These are phyloP conservation scores for Spilosoma lubricipeda DNA, from an alignment of 2,888 invertebrate genomes.

Conservation along the genomic window DNA sequence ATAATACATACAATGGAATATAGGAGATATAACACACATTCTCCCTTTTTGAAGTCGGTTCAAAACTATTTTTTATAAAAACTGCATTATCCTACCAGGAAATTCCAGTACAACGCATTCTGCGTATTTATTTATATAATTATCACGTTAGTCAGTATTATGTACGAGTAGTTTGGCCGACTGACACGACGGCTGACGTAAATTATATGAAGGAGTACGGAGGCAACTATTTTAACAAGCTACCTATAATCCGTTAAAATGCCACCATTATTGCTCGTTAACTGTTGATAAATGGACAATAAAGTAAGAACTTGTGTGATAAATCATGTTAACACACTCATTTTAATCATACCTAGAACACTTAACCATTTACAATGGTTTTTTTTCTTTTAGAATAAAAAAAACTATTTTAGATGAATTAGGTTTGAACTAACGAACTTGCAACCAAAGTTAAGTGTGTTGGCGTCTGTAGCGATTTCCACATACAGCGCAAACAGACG, in stretches of 20 bases:
- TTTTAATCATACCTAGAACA: conserved; percentile 16
- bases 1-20: no score
- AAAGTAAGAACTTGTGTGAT: conserved; percentile 68
- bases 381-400: not conserved
- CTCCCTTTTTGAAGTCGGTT: no score
- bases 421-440: not conserved
- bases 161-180: not conserved
- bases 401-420: not conserved
- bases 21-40: no score
- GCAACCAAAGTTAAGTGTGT: no score
- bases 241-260: conserved; percentile 65
- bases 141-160: not conserved
- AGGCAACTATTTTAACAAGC: conserved; percentile 72
- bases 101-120: not conserved
- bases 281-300: conserved; percentile 79
- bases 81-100: not conserved
- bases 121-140: not conserved
- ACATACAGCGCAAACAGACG: no score
- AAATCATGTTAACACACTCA: conserved; percentile 63
- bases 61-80: not conserved
- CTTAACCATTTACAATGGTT: conserved; percentile 14
- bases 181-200: conserved; percentile 1
- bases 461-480: no score
- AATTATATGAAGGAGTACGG: conserved; percentile 27
- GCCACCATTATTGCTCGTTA: conserved; percentile 76